These are phyloP conservation scores for Champsocephalus esox DNA, from an alignment of 2,797 vertebrate species.

Conservation along the genomic window DNA sequence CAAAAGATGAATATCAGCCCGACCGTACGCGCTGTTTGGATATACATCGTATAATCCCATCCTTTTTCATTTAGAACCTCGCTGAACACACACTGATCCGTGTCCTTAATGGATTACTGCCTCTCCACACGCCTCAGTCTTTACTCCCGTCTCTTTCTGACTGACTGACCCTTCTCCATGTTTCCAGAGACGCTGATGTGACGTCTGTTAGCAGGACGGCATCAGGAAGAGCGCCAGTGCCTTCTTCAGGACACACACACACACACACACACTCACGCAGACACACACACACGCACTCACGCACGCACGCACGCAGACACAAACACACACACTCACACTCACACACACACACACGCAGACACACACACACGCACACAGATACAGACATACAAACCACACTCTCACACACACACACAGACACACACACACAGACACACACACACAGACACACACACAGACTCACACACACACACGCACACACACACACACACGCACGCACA, in stretches of 20 bases:
- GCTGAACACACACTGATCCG: slow-evolving; percentile 24
- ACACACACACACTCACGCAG: not conserved
- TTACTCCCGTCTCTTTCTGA: not conserved
- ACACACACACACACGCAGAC: too few species aligned
- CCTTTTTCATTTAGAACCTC: slow-evolving; percentile 2
- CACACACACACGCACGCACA: too few species aligned
- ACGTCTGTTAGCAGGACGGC: slow-evolving; percentile 16
- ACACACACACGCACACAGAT: too few species aligned
- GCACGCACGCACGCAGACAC: too few species aligned
- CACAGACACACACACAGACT: too few species aligned
- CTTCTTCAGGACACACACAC: slow-evolving; percentile 51
- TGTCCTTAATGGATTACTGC: slow-evolving; percentile 32
- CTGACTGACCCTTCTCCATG: not conserved
- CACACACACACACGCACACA: too few species aligned
- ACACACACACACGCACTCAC: too few species aligned
- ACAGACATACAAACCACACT: too few species aligned
- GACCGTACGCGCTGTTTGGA: not conserved
- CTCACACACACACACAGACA: too few species aligned
- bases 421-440: too few species aligned
- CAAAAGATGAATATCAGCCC: not conserved
- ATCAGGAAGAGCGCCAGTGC: slow-evolving; percentile 51
- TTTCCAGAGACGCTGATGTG: not conserved
- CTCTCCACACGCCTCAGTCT: slow-evolving; percentile 1
- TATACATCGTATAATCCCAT: not conserved
- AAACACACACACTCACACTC: too few species aligned